phyloP scores from a whole-genome alignment of 2,113 vertebrate species.

The Gadus chalcogrammus region DNA sequence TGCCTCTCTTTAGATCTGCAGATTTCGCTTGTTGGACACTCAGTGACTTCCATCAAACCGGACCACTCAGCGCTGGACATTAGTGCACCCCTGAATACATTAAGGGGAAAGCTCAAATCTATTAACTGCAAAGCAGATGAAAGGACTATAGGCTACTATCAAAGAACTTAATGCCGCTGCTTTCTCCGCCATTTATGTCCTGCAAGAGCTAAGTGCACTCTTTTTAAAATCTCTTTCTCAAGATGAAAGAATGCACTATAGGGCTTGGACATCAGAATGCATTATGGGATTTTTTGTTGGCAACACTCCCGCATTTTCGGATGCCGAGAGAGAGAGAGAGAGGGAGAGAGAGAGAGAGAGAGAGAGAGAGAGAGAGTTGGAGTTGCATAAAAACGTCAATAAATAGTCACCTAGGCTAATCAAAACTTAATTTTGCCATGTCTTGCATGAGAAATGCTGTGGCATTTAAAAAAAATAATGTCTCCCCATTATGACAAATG shows the following conservation, averaged over 20 bases:
- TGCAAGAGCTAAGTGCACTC: conserved; percentile 51
- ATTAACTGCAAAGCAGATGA: conserved; percentile 14
- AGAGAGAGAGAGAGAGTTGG: too few species aligned
- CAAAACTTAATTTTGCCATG: too few species aligned
- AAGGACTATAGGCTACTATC: conserved; percentile 21
- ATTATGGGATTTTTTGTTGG: too few species aligned
- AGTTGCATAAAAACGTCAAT: too few species aligned
- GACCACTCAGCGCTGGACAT: not conserved
- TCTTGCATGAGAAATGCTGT: too few species aligned
- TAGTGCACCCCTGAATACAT: not conserved
- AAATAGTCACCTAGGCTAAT: too few species aligned
- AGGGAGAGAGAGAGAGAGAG: too few species aligned
- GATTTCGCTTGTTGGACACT: not conserved
- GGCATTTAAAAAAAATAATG: too few species aligned
- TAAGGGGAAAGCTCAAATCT: not conserved
- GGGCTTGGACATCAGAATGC: not conserved
- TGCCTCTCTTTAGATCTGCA: not conserved
- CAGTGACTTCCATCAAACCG: not conserved
- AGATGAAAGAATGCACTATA: conserved; percentile 49
- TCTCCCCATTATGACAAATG: too few species aligned
- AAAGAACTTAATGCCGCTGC: conserved; percentile 20
- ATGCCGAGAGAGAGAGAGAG: too few species aligned
- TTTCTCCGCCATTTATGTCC: conserved; percentile 52
- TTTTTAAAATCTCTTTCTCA: conserved; percentile 22
- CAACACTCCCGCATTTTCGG: too few species aligned